Evolutionary conservation across 2,113 vertebrate species (phyloP).

Genomic region (Ptilonorhynchus violaceus): DNA sequence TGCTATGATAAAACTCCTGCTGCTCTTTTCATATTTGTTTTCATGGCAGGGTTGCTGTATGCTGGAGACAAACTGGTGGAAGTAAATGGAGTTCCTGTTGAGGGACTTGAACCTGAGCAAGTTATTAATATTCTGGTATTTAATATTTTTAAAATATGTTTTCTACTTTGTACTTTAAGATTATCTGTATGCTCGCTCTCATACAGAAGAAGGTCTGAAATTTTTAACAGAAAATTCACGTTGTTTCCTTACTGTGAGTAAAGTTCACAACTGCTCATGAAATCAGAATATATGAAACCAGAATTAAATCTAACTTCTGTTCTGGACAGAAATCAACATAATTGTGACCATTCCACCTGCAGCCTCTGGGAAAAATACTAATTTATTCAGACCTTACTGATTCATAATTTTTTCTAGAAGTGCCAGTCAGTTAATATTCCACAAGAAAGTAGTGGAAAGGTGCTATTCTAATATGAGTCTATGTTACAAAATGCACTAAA

Average conservation of each 20-base stretch:
- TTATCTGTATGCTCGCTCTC: neutral
- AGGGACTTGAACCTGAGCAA: slow-evolving; percentile 93
- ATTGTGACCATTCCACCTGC: neutral
- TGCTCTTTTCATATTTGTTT: neutral
- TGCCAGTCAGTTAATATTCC: neutral
- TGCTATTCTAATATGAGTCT: neutral
- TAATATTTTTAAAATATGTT: neutral
- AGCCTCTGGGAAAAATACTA: neutral
- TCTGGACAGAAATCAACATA: neutral
- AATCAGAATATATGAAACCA: neutral
- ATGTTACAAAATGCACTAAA: neutral
- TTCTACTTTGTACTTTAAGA: neutral
- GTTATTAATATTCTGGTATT: slow-evolving; percentile 92
- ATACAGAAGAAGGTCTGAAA: neutral
- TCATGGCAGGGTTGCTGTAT: slow-evolving; percentile 82
- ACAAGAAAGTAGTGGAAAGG: neutral
- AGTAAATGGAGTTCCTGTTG: slow-evolving; percentile 90
- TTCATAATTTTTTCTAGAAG: neutral
- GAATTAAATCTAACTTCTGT: neutral
- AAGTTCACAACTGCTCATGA: neutral
- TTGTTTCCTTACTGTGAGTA: neutral
- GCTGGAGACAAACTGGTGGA: slow-evolving; percentile 94
- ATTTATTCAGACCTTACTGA: neutral
- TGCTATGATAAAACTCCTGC: neutral
- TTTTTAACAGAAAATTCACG: neutral